Base-by-base conservation (phyloP, 2,797 vertebrate species). In the Eurystomus glaucurus region DNA sequence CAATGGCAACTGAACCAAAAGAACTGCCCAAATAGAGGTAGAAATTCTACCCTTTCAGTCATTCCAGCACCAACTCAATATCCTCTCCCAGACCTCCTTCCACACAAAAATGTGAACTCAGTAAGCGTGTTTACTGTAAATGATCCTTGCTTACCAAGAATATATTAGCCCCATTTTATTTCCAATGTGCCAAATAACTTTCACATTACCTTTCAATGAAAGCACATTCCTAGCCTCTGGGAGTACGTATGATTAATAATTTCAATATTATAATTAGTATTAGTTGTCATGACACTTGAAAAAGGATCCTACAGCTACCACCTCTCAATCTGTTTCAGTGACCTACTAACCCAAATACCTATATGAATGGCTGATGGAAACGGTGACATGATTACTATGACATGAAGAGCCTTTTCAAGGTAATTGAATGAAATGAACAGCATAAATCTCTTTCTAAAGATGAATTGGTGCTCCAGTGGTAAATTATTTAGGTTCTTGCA, bases 331-430 rank as follows among this genome's bases (percentile, higher is more conserved):
- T 95, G 92, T 78, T 95, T 95, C 85, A 69, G 90, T 88, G 96
- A 96, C 91, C 94, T 94, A 95, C 90, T 95, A 95, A 95, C 91
- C 93, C 84, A 92, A 94, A 95, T 96, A 96, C 70, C 81, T 90
- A 70, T 21, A 80, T 93, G 90, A 95, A 96, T 89, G 88, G 71
- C 50, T 79, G 74, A 84, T 54, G 39, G 77, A 96, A 91, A 94
- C 28, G 75, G 89, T 88, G 76, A 94, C 76, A 82, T 15, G 85
- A 85, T 85, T 72, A 80, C 78, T 75, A 43, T 37, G 65, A 91
- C 57, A 35, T 57, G 26, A 88, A 91, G 58, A 96, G 65, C 76
- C 85, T 85, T 93, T 92, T 83, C 89, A 96, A 87, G 88, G 69
- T 82, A 97, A 81, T 10, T 92, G 85, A 95, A 86, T 61, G 37